Conservation (phyloP, 1,140 invertebrate species). For the Anastrepha ludens region DNA sequence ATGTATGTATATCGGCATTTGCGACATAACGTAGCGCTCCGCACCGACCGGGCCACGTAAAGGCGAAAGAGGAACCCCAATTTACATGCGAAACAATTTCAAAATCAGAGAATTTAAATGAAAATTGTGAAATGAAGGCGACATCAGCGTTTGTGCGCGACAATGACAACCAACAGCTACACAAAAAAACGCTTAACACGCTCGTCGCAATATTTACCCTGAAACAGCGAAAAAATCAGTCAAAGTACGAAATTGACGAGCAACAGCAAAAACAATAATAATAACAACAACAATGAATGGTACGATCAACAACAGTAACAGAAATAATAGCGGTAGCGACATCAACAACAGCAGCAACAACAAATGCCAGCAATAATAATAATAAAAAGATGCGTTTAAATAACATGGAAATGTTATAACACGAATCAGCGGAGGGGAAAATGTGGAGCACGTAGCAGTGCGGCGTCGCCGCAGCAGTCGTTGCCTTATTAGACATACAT, state of each 20-base stretch:
- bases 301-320: not conserved
- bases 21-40: not conserved
- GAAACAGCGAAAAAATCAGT: not conserved
- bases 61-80: not conserved
- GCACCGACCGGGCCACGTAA: not conserved
- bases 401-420: conserved; percentile 33
- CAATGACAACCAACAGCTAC: not conserved
- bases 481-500: too few species aligned
- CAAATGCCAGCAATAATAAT: not conserved
- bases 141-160: not conserved
- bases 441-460: conserved; percentile 39
- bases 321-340: not conserved
- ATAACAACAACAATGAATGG: conserved; percentile 25
- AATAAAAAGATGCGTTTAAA: conserved; percentile 27
- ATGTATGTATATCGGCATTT: not conserved
- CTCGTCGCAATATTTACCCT: not conserved
- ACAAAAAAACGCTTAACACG: conserved; percentile 11
- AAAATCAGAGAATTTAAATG: conserved; percentile 38
- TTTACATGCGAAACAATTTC: conserved; percentile 2
- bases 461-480: not conserved
- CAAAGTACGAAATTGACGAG: conserved; percentile 20
- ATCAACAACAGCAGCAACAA: not conserved
- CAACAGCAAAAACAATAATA: not conserved
- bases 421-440: conserved; percentile 38
- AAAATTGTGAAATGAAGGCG: conserved; percentile 34